phyloP scores from a whole-genome alignment of 2,113 vertebrate genomes.

The Syngnathus typhle region DNA sequence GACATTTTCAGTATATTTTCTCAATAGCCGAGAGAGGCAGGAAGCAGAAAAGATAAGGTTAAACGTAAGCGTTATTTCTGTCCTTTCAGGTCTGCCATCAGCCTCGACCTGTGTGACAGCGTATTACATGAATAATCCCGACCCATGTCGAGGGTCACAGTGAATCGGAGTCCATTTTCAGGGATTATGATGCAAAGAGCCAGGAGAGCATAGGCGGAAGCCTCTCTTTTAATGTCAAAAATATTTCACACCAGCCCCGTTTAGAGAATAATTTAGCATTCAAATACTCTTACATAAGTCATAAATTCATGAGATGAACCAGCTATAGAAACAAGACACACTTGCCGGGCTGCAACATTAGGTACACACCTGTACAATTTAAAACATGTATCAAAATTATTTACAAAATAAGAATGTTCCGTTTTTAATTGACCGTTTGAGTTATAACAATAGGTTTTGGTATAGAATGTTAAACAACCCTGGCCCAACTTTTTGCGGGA shows the following conservation, averaged over 20 bases:
- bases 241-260: not conserved
- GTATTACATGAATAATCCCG: slow-evolving; percentile 11
- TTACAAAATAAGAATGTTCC: not conserved
- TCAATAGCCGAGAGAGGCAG: not conserved
- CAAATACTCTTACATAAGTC: not conserved
- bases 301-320: not conserved
- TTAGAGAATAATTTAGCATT: not conserved
- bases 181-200: slow-evolving; percentile 28
- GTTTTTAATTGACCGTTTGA: not conserved
- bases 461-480: not conserved
- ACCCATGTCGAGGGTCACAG: slow-evolving; percentile 2
- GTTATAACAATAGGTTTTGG: not conserved
- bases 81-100: not conserved
- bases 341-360: not conserved
- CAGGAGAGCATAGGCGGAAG: slow-evolving; percentile 10
- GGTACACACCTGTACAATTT: not conserved
- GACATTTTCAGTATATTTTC: not conserved
- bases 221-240: slow-evolving; percentile 1
- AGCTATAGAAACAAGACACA: not conserved
- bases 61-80: slow-evolving; percentile 7
- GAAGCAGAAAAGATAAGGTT: slow-evolving; percentile 1
- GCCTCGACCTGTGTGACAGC: not conserved
- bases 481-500: not conserved
- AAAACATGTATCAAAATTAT: not conserved
- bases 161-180: slow-evolving; percentile 23